Base-by-base conservation (phyloP, 1,140 invertebrate genomes). In the Sminthurides bifidus region DNA sequence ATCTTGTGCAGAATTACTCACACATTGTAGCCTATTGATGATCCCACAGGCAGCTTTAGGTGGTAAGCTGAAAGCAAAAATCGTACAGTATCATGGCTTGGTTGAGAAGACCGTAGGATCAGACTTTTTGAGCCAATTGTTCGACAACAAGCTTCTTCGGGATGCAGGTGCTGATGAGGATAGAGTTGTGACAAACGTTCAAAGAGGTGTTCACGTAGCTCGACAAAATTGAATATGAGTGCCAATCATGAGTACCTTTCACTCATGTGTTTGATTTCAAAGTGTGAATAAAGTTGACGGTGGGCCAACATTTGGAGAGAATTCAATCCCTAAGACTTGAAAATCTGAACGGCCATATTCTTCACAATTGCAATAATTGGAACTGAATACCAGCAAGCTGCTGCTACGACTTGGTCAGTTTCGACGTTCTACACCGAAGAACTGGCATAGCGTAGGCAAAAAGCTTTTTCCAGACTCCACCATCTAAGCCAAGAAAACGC, bases 181-280 rank as follows among this genome's bases (percentile, higher is more conserved):
- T 43, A 52, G 15, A 26, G 41, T 37, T 50, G 26, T 10, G 37
- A 45, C 3, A 35, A 12, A 46, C 60, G 60, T 75, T 4, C 49
- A 65, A 46, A 45, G 53, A 54, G 74, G 74, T 15, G 69, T 70
- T 2, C 75, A 74, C 65, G 74, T 73, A 15, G 70, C 72, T 44
- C 62, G 72, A 59, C 74, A 61, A 72, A 73, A 41, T 66, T 75
- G 33, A 66, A 59, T 5, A 70, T 68, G 52, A 68, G 71, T 26
- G 74, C 73, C 30, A 73, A 74, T 67, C n/a, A n/a, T n/a, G n/a
- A n/a, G 74, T 73, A 60, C 74, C 74, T 26, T 73, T 65, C 58
- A 70, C 70, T 17, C 74, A 75, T 63, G 29, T 73, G 10, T 61
- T 74, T 43, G 73, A 75, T 46, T 68, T 68, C 62, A 66, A 49